Conservation (phyloP, 2,797 vertebrate genomes). For the Peromyscus aztecus region DNA sequence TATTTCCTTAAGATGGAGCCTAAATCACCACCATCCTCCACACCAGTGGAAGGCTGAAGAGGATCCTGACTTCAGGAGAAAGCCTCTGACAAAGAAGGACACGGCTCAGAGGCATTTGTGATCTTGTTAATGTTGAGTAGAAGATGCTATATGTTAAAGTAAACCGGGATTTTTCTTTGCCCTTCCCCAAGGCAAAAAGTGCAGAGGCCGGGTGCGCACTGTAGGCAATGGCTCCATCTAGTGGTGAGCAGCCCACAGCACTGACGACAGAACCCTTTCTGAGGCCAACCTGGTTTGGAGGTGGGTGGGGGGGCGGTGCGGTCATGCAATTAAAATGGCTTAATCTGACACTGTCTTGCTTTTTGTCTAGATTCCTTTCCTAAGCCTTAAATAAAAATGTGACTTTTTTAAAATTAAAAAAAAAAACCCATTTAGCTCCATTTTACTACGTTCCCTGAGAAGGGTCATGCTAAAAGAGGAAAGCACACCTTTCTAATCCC, state of each 20-base stretch:
- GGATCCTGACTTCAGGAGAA: neutral
- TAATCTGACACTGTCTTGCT: neutral
- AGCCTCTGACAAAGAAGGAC: neutral
- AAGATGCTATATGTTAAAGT: fast-evolving
- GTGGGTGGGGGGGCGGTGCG: fast-evolving
- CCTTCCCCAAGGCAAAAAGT: neutral
- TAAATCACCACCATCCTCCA: too few species aligned
- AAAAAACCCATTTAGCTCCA: neutral
- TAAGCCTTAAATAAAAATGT: neutral
- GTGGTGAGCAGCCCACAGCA: neutral
- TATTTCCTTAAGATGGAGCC: too few species aligned
- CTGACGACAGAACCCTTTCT: neutral
- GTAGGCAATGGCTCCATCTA: slow-evolving; percentile 56
- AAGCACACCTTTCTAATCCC: neutral
- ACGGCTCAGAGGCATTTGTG: fast-evolving
- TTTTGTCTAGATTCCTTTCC: neutral
- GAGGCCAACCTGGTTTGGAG: neutral
- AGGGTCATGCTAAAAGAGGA: neutral
- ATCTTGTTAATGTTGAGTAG: fast-evolving
- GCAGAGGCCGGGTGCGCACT: neutral
- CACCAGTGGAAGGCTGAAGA: too few species aligned
- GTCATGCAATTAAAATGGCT: neutral
- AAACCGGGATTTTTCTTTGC: neutral
- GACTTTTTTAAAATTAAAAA: neutral
- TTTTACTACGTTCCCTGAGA: neutral